Base-by-base conservation (phyloP, 2,113 vertebrate genomes). In the Fukomys damarensis region DNA sequence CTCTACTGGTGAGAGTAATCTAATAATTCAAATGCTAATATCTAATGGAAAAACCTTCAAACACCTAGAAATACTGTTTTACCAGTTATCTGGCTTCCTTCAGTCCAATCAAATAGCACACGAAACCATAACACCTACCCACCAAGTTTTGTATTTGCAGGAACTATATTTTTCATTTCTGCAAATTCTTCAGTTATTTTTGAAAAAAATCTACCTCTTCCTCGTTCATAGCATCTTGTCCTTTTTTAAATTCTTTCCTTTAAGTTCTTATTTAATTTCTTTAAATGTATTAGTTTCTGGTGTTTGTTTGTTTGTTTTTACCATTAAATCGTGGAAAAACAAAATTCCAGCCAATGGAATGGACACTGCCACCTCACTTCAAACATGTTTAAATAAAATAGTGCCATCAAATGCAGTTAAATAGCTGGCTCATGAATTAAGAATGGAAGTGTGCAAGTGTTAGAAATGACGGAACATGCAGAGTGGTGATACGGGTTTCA, bases 121-220 rank as follows among this genome's bases (percentile, higher is more conserved):
- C 12, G 77, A 95, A 86, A 63, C 43, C 24, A 35, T 66, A 38
- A 26, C 63, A 56, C 16, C 26, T 82, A 22, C 43, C 22, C 13
- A 63, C 28, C 72, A 35, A 63, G 9, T 70, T 80, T 63, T 61
- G 2, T 49, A 85, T 85, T 87, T 95, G 38, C 68, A 91, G n/a
- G 61, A 54, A 89, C 49, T 74, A 20, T 41, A 43, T 41, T 83
- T 94, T 95, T 86, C 11, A 41, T 94, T 93, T 94, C 49, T 94
- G 86, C 10, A 58, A 61, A 8, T 85, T 91, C 24, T 94, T 10
- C 65, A 70, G 19, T 70, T 86, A 32, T 32, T 66, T 94, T 85
- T 63, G 35, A 93, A n/a, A n/a, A n/a, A n/a, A 68, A 82, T 72
- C 24, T 66, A 72, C 26, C n/a, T 58, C 88, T 84, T 91, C 81